These are phyloP conservation scores for Shargacucullia verbasci DNA, from an alignment of 2,888 invertebrate species.

Conservation along the genomic window DNA sequence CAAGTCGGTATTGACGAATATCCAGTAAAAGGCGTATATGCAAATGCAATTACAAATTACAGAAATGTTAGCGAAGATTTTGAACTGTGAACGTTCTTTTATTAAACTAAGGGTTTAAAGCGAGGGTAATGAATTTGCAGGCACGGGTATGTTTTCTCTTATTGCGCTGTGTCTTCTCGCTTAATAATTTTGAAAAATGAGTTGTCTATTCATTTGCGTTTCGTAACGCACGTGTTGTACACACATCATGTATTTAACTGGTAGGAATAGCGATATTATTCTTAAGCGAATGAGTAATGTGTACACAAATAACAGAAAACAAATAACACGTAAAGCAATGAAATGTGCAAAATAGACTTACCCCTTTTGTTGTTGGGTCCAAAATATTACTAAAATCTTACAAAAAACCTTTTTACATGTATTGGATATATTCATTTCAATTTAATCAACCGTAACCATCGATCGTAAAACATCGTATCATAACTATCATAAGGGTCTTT, in stretches of 20 bases:
- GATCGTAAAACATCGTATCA: slow-evolving; percentile 28
- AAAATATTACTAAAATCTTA: neutral
- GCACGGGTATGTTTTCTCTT: too few relatives aligned
- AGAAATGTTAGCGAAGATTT: neutral
- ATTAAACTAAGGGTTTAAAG: too few relatives aligned
- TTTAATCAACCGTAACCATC: slow-evolving; percentile 27
- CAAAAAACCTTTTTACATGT: slow-evolving; percentile 10
- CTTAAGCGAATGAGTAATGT: too few relatives aligned
- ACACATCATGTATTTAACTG: too few relatives aligned
- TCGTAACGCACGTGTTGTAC: too few relatives aligned
- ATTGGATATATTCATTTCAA: slow-evolving; percentile 20
- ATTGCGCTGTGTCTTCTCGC: too few relatives aligned
- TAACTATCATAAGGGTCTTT: slow-evolving; percentile 12
- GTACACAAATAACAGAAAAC: too few relatives aligned
- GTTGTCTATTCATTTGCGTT: too few relatives aligned
- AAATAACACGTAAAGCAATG: neutral
- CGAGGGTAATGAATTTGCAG: too few relatives aligned
- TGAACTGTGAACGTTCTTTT: neutral
- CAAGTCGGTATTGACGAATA: slow-evolving; percentile 11
- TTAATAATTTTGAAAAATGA: too few relatives aligned
- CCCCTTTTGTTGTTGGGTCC: neutral
- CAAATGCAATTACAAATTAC: slow-evolving; percentile 1
- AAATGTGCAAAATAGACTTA: neutral
- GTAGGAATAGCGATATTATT: too few relatives aligned
- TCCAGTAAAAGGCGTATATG: slow-evolving; percentile 17